Evolutionary conservation across 2,888 invertebrate genomes (phyloP), one percentile per base, ranked within the genome.

Genomic region (Leistus spinibarbis): DNA sequence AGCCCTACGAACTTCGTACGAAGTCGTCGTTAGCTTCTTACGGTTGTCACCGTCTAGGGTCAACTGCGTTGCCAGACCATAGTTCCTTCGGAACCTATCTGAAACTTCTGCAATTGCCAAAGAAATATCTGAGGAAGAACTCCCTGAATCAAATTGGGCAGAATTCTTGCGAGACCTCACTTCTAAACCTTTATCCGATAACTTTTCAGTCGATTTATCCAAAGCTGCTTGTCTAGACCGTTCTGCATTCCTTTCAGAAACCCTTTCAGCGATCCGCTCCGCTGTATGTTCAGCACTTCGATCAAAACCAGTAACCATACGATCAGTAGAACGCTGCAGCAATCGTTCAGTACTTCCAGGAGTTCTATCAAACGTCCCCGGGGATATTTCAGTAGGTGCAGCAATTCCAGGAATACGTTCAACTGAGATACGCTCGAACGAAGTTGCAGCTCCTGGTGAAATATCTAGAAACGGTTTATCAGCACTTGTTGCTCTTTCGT

Each of bases 61-160:
- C 84, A 90, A 90, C 84, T 91, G 92, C 80, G 92, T 90, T 68
- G 89, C 89, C 77, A 93, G 86, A 24, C 88, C 88, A 81, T 89
- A 88, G 54, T 91, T 89, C 76, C 91, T 89, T 79, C 89, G 88
- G 79, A 92, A 86, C 79, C 91, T 87, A 77, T 89, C 90, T 22
- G 87, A 86, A 63, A 88, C 88, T 82, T 88, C 90, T 77, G 86
- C 83, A 23, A 86, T 82, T 62, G 87, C 87, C 63, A 88, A 86
- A 82, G 92, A 92, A 77, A 92, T 89, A 83, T 94, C 94, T 19
- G 93, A 93, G 10, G 92, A 92, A n/a, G 92, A 92, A 82, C 91
- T 91, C 81, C 90, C 91, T 16, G 92, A 92, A 84, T 92, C 92
- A 62, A 92, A 85, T 79, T 89, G 89, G 13, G 89, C 86, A 3